Evolutionary conservation across 2,888 invertebrate species (phyloP).

Genomic region (Eilema depressum): DNA sequence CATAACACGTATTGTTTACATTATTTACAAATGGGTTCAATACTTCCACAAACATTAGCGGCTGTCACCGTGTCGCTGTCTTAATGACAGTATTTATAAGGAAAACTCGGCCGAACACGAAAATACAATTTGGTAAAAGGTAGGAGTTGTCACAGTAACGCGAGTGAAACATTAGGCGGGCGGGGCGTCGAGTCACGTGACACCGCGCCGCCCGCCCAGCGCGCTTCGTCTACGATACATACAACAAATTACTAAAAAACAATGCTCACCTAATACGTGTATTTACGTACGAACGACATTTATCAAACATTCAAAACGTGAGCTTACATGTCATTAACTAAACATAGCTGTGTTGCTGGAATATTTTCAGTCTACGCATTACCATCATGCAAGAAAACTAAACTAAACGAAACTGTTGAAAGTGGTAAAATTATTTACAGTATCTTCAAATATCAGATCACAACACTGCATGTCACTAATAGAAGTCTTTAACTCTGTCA

Average conservation of each 20-base stretch:
- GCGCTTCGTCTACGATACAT: slow-evolving; percentile 61
- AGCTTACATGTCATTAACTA: slow-evolving; percentile 44
- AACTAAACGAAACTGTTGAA: no score
- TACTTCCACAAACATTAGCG: slow-evolving; percentile 80
- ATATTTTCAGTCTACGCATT: neutral
- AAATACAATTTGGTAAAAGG: slow-evolving; percentile 86
- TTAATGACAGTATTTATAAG: slow-evolving; percentile 87
- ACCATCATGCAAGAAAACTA: neutral
- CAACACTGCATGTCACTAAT: slow-evolving; percentile 18
- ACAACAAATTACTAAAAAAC: slow-evolving; percentile 69
- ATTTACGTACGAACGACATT: slow-evolving; percentile 55
- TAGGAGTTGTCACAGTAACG: slow-evolving; percentile 84
- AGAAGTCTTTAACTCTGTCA: slow-evolving; percentile 25
- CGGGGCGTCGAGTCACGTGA: slow-evolving; percentile 67
- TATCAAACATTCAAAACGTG: slow-evolving; percentile 54
- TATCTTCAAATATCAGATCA: slow-evolving; percentile 1
- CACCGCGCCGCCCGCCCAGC: slow-evolving; percentile 52
- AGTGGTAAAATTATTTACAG: neutral
- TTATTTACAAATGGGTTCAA: slow-evolving; percentile 75
- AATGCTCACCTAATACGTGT: slow-evolving; percentile 63
- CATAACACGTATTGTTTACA: slow-evolving; percentile 74
- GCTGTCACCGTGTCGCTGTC: slow-evolving; percentile 81
- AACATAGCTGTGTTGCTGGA: slow-evolving; percentile 31
- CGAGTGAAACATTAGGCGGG: slow-evolving; percentile 82
- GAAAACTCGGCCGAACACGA: slow-evolving; percentile 85